phyloP scores from a whole-genome alignment of 2,888 invertebrate species.

The Shargacucullia verbasci region DNA sequence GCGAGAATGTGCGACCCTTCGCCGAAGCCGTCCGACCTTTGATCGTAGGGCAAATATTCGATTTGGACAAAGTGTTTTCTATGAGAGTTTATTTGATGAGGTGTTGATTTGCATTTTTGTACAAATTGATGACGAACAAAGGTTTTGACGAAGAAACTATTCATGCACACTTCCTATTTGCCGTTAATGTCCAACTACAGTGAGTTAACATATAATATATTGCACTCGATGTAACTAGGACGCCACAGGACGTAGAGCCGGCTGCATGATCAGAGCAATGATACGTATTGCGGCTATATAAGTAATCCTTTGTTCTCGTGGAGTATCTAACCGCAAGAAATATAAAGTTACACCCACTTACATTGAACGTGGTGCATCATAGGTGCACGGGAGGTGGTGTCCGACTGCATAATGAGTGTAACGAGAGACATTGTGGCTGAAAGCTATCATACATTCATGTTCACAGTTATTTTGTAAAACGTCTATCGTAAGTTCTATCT shows the following conservation, averaged over 20 bases:
- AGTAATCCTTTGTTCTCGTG: too few relatives aligned
- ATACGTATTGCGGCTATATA: too few relatives aligned
- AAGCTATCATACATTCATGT: constrained; percentile 29
- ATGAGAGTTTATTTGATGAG: constrained; percentile 55
- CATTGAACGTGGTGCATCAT: constrained; percentile 19
- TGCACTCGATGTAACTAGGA: too few relatives aligned
- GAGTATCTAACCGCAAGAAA: neutral
- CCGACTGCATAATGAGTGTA: constrained; percentile 62
- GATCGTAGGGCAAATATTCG: constrained; percentile 52
- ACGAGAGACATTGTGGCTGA: constrained; percentile 62
- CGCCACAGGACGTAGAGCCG: too few relatives aligned
- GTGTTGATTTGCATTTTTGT: constrained; percentile 51
- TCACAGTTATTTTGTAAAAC: too few relatives aligned
- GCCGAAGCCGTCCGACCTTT: constrained; percentile 28
- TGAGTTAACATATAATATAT: too few relatives aligned
- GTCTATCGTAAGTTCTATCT: too few relatives aligned
- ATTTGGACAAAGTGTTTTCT: constrained; percentile 58
- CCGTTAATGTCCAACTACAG: too few relatives aligned
- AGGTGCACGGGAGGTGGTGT: constrained; percentile 36
- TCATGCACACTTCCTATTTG: neutral
- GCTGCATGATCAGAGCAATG: too few relatives aligned
- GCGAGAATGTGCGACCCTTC: constrained; percentile 53
- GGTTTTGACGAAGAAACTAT: neutral
- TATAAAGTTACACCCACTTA: constrained; percentile 18
- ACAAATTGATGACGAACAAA: constrained; percentile 20